phyloP scores from a whole-genome alignment of 2,797 vertebrate species.

The Tragopan temminckii region DNA sequence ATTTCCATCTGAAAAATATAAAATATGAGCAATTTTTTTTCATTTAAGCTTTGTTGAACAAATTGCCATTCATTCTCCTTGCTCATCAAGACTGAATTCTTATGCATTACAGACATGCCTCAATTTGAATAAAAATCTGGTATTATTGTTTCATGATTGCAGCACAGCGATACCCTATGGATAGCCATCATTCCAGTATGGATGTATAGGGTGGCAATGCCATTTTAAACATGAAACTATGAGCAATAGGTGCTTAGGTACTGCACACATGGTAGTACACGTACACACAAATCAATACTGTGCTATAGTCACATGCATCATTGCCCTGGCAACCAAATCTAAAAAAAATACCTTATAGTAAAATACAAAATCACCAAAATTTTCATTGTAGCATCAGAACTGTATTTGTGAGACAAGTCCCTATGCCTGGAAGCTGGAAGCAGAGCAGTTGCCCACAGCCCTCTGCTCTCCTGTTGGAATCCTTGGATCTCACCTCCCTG shows the following conservation, averaged over 20 bases:
- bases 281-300: neutral
- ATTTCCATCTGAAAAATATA: neutral
- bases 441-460: neutral
- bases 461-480: neutral
- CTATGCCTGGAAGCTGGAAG: neutral
- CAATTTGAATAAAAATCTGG: neutral
- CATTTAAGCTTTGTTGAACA: neutral
- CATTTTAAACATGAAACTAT: neutral
- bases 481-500: fast-evolving
- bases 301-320: neutral
- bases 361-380: neutral
- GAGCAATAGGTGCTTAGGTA: neutral
- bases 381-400: neutral
- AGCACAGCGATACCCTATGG: neutral
- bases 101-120: neutral
- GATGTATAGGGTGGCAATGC: neutral
- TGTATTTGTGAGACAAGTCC: neutral
- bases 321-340: neutral
- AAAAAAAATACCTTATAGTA: neutral
- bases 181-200: neutral
- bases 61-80: neutral
- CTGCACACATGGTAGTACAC: neutral
- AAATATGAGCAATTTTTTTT: neutral
- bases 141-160: neutral
- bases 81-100: neutral